Base-by-base conservation (phyloP, 1,140 invertebrate species). In the Drosophila albomicans region DNA sequence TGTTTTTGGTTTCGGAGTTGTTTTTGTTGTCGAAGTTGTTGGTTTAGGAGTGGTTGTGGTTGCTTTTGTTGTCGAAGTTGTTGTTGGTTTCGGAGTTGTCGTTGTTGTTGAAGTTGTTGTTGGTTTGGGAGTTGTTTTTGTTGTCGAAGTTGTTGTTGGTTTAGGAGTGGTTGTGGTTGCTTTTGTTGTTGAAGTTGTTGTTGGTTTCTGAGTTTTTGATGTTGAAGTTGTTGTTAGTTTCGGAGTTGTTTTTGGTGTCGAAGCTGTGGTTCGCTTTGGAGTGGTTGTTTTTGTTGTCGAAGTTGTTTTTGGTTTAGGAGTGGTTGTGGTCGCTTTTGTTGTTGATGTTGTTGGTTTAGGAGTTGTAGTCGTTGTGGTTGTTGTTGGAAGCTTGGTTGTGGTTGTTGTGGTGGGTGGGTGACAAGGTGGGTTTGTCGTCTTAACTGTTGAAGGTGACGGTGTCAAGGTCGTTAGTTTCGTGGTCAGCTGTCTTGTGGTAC, bases 141-240 rank as follows among this genome's bases (percentile, higher is more conserved):
- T 3, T 3, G 52, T 54, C 13, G 46, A 38, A n/a, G 66, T 32
- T 57, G 51, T 46, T 28, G 56, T 49, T 15, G 56, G 15, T 30
- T 56, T 15, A 1, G 64, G 2, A 13, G 20, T 20, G 2, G 30
- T 32, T 32, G 30, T 32, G 30, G 30, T 32, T 15, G 15, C 15
- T 32, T 61, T 25, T 35, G 57, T 56, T 13, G 66, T 57, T 16
- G 58, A 10, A 20, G 30, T 56, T 13, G 64, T 56, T 38, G 62
- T 35, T 64, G 48, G 32, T 10, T 25, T 45, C 5, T 45, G 16
- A 54, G 69, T 35, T 30, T 15, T 15, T 15, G 15, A 15, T 15
- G 15, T 15, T 7, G 20, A 20, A 20, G 32, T 35, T 16, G 20
- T 20, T 20, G 20, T 20, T 3, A 3, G 2, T 20, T 20, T 20